A percentile compares a stretch with the other conserved stretches of the same genome.
Evolutionary conservation across 2,797 vertebrate genomes (phyloP).

Genomic region (Rhinophrynus dorsalis): DNA sequence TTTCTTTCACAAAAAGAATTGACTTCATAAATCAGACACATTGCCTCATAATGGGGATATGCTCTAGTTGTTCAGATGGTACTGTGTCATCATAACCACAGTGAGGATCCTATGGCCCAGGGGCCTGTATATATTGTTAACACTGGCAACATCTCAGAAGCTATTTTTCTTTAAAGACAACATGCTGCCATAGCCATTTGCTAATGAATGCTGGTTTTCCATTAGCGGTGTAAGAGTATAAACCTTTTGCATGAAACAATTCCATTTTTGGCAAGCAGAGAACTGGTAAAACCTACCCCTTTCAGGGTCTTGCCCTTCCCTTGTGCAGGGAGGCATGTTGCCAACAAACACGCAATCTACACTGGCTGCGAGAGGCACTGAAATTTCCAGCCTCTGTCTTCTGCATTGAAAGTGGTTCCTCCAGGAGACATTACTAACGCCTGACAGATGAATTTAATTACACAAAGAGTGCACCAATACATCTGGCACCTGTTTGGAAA

Average conservation of each 20-base stretch:
- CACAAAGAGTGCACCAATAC: conserved; percentile 29
- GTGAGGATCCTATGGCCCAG: neutral
- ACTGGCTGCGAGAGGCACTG: conserved; percentile 1
- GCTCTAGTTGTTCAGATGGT: neutral
- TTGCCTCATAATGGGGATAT: conserved; percentile 5
- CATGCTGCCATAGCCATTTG: neutral
- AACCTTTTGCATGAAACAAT: conserved; percentile 1
- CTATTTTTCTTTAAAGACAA: conserved; percentile 14
- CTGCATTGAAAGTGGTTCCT: conserved; percentile 11
- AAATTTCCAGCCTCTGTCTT: neutral
- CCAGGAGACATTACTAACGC: conserved; percentile 25
- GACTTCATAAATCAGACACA: conserved; percentile 3
- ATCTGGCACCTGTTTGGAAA: conserved; percentile 35
- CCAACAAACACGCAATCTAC: conserved; percentile 19
- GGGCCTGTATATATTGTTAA: conserved; percentile 1
- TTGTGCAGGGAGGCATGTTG: neutral
- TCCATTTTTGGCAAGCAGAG: conserved; percentile 11
- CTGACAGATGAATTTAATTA: conserved; percentile 44
- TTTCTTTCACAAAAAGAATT: conserved; percentile 23
- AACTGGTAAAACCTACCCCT: conserved; percentile 7
- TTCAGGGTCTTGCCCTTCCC: conserved; percentile 13
- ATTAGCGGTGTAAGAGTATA: conserved; percentile 13
- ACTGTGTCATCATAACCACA: neutral
- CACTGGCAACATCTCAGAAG: neutral
- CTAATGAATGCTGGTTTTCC: conserved; percentile 6